These are phyloP conservation scores for Drosophila nannoptera DNA, from an alignment of 1,140 invertebrate species.

Conservation along the genomic window DNA sequence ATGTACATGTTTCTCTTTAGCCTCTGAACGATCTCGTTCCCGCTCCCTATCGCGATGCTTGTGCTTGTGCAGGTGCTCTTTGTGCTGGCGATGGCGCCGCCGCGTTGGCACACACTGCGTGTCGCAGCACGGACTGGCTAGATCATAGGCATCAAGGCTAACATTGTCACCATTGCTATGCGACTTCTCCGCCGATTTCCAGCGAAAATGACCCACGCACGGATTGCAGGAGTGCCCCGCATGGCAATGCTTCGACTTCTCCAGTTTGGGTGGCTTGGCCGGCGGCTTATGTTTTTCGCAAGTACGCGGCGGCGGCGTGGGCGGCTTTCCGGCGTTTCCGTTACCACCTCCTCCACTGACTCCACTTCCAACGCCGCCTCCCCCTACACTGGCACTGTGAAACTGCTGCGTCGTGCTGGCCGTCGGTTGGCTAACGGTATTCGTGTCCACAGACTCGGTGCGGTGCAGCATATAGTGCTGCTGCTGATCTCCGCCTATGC, in stretches of 20 bases:
- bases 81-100: slow-evolving; percentile 82
- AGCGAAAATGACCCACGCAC: slow-evolving; percentile 81
- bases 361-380: neutral
- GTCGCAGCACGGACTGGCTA: slow-evolving; percentile 90
- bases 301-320: slow-evolving; percentile 70
- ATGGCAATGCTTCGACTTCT: slow-evolving; percentile 78
- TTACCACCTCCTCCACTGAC: neutral
- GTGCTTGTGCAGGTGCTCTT: slow-evolving; percentile 83
- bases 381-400: slow-evolving; percentile 38
- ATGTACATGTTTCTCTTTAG: slow-evolving; percentile 73
- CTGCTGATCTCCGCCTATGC: neutral
- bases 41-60: slow-evolving; percentile 77
- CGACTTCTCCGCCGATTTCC: slow-evolving; percentile 70
- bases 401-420: slow-evolving; percentile 49
- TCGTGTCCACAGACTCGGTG: slow-evolving; percentile 62
- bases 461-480: slow-evolving; percentile 60
- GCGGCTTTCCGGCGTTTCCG: slow-evolving; percentile 56
- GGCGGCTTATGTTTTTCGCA: slow-evolving; percentile 77
- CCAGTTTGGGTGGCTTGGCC: slow-evolving; percentile 39
- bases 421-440: slow-evolving; percentile 60
- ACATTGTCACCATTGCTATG: slow-evolving; percentile 82
- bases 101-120: slow-evolving; percentile 88
- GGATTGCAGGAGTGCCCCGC: slow-evolving; percentile 86
- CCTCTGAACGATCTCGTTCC: slow-evolving; percentile 51
- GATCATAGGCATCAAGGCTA: slow-evolving; percentile 89